Base-by-base conservation (phyloP, 2,888 invertebrate species). In the Watsonalla cultraria region DNA sequence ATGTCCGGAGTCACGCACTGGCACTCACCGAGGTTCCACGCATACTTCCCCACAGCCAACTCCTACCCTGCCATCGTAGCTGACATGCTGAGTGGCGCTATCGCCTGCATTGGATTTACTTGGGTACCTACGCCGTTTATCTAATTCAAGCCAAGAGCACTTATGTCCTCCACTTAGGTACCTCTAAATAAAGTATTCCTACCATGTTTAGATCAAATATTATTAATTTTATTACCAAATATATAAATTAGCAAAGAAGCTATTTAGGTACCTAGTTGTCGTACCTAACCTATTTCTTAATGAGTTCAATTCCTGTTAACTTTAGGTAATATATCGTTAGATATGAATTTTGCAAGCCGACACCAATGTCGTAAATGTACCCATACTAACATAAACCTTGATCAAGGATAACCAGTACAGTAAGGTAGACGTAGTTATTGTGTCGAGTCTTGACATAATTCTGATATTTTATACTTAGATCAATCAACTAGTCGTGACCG, bases 1-100 rank as follows among this genome's bases (percentile, higher is more conserved):
- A 99, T 99, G 98, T 98, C 99, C 0, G 99, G 99, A 50, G 97
- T 98, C 54, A 98, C 98, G 0, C 98, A 98, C 78, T 99, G 98
- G 98, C 97, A 98, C 81, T 97, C 97, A 53, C 98, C 98, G 7
- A 93, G 95, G 75, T 99, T 99, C 90, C 97, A 98, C 84, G 98
- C 98, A 6, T 99, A 98, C 87, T 98, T 97, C 84, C 97, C 97
- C 14, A 97, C 97, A 0, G 98, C 96, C 34, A 97, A 97, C 85
- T 98, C 98, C 0, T 98, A 97, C 84, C 96, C 98, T 0, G 94
- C 97, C 8, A 97, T 98, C 66, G 96, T 97, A 8, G 98, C 97
- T 5, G 99, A 99, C 74, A 98, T 99, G 94, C 89, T 99, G 45
- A 97, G 97, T 72, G 97, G 96, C 46, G 98, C 97, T 33, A 97